Evolutionary conservation across 2,797 vertebrate species (phyloP).

Genomic region (Zenarchopterus dispar): DNA sequence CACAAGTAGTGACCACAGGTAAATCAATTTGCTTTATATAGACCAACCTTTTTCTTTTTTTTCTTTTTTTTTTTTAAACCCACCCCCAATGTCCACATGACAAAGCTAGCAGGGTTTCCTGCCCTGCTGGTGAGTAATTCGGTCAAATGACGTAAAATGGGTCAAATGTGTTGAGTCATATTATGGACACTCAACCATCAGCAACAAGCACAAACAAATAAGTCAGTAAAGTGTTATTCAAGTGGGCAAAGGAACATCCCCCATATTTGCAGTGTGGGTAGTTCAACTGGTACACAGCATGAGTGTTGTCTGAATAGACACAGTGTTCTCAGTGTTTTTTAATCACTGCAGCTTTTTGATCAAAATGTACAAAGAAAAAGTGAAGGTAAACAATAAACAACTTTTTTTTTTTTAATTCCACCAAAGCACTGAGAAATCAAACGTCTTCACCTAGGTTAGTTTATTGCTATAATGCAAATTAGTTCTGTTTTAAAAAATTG

Average conservation of each 20-base stretch:
- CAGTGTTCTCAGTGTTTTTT: neutral
- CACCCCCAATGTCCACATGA: conserved; percentile 1
- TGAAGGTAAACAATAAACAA: neutral
- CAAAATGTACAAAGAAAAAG: neutral
- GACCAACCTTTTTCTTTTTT: conserved; percentile 6
- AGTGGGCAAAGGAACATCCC: neutral
- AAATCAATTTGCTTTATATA: neutral
- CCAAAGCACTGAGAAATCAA: neutral
- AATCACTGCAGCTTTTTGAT: neutral
- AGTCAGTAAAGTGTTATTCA: neutral
- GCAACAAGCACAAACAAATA: conserved; percentile 8
- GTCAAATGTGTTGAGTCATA: conserved; percentile 2
- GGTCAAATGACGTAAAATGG: conserved; percentile 16
- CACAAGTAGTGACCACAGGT: too few relatives aligned
- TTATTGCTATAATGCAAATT: too few relatives aligned
- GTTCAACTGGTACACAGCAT: too few relatives aligned
- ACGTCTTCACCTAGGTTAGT: neutral
- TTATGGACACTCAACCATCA: neutral
- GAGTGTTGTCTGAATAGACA: conserved; percentile 12
- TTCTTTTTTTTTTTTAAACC: conserved; percentile 21
- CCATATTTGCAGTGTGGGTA: neutral
- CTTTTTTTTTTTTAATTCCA: neutral
- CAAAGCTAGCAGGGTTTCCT: conserved; percentile 23
- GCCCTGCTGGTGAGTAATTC: conserved; percentile 34
- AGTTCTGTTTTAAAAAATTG: too few relatives aligned